phyloP scores from a whole-genome alignment of 2,797 vertebrate species.

The Poeciliopsis infans region DNA sequence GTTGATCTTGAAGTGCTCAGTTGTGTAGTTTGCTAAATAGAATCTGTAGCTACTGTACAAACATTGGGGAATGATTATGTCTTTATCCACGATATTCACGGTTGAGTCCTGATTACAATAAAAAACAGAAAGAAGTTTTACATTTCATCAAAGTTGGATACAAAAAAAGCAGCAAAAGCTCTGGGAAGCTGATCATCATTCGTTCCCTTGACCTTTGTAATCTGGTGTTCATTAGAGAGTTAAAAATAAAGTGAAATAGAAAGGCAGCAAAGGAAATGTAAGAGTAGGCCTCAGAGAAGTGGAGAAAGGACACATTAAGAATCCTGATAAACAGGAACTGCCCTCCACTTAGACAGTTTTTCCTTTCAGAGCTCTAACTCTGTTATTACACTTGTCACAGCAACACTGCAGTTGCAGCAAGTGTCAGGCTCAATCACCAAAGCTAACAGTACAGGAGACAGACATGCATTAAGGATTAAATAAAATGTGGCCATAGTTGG shows the following conservation, averaged over 20 bases:
- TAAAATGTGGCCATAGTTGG: constrained; percentile 23
- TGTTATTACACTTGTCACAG: constrained; percentile 90
- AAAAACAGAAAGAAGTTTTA: background rate
- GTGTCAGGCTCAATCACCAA: constrained; percentile 79
- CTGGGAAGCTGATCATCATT: constrained; percentile 22
- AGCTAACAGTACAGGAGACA: constrained; percentile 61
- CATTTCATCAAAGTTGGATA: constrained; percentile 1
- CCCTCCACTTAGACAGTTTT: constrained; percentile 78
- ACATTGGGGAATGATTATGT: background rate
- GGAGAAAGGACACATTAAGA: constrained; percentile 25
- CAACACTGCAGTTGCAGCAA: constrained; percentile 86
- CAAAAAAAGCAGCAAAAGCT: constrained; percentile 4
- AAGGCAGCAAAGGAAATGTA: constrained; percentile 15
- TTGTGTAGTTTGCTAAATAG: background rate
- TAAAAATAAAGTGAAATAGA: constrained; percentile 18
- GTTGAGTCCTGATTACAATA: background rate
- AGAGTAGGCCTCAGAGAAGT: constrained; percentile 25
- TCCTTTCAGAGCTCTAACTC: constrained; percentile 82
- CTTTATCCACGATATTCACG: background rate
- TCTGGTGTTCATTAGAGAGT: constrained; percentile 71
- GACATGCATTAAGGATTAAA: constrained; percentile 35
- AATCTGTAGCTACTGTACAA: background rate
- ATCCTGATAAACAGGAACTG: constrained; percentile 41
- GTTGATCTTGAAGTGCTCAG: background rate
- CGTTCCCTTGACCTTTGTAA: constrained; percentile 68